phyloP scores from a whole-genome alignment of 2,888 invertebrate species.

The Xanthia icteritia region DNA sequence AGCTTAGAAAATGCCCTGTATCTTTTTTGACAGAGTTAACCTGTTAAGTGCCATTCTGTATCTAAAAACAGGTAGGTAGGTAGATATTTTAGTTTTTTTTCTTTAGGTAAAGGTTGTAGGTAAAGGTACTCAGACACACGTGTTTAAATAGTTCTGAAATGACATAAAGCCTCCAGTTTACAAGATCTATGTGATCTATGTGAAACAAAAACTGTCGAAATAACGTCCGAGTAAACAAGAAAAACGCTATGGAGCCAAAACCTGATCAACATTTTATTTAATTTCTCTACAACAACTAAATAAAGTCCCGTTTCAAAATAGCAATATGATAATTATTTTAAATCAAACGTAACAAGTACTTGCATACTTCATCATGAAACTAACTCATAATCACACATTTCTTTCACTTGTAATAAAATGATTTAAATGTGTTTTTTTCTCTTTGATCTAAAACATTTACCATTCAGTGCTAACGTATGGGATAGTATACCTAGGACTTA shows the following conservation, averaged over 20 bases:
- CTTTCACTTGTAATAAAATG: neutral
- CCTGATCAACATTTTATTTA: neutral
- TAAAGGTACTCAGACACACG: neutral
- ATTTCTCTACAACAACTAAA: neutral
- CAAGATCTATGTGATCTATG: neutral
- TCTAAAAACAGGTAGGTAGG: neutral
- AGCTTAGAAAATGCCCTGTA: neutral
- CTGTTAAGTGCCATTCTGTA: neutral
- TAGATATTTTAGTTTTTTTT: neutral
- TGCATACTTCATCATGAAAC: neutral
- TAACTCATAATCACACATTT: neutral
- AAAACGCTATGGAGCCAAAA: neutral
- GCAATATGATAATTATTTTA: neutral
- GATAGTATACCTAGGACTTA: neutral
- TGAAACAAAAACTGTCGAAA: neutral
- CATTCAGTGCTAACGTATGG: neutral
- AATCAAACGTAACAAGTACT: neutral
- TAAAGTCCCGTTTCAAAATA: neutral
- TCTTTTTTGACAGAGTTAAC: neutral
- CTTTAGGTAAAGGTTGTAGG: neutral
- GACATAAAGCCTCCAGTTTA: neutral
- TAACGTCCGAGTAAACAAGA: neutral
- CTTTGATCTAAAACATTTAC: neutral
- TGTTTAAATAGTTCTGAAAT: neutral
- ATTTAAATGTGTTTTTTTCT: neutral